phyloP scores from a whole-genome alignment of 2,797 vertebrate genomes.

The Gymnothorax reevesii region DNA sequence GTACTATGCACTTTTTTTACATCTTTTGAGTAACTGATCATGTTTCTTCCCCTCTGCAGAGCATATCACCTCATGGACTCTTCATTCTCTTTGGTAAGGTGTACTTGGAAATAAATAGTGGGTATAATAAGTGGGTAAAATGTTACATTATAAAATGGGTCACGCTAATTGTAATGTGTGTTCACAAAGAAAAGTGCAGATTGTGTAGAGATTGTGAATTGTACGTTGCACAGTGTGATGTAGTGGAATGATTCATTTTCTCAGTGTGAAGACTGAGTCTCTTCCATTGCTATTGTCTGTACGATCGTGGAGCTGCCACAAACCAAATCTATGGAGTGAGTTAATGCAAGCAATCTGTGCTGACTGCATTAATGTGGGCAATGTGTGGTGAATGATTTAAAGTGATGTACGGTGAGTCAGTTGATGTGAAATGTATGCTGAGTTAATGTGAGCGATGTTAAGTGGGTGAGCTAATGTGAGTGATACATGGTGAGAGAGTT shows the following conservation, averaged over 20 bases:
- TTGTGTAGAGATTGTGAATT: constrained; percentile 38
- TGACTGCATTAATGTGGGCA: too few relatives aligned
- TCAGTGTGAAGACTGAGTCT: not conserved
- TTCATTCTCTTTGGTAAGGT: constrained; percentile 88
- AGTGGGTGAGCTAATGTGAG: too few relatives aligned
- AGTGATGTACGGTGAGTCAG: too few relatives aligned
- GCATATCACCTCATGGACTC: constrained; percentile 79
- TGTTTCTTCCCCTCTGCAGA: constrained; percentile 65
- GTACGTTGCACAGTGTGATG: not conserved
- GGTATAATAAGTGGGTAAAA: constrained; percentile 33
- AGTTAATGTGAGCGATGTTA: too few relatives aligned
- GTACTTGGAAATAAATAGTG: not conserved
- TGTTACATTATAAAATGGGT: constrained; percentile 19
- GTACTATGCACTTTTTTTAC: not conserved
- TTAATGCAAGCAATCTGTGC: not conserved
- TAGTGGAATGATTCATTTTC: not conserved
- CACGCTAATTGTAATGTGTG: constrained; percentile 21
- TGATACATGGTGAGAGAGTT: too few relatives aligned
- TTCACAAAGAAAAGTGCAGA: constrained; percentile 26
- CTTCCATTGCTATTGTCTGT: constrained; percentile 32
- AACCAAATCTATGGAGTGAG: constrained; percentile 26
- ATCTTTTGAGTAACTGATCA: not conserved
- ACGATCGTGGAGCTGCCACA: constrained; percentile 45
- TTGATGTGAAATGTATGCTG: too few relatives aligned
- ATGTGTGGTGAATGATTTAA: too few relatives aligned